Percentiles rank a stretch among this genome's conserved stretches.
Conservation (phyloP, 2,113 vertebrate species). For the Coracopsis vasa region DNA sequence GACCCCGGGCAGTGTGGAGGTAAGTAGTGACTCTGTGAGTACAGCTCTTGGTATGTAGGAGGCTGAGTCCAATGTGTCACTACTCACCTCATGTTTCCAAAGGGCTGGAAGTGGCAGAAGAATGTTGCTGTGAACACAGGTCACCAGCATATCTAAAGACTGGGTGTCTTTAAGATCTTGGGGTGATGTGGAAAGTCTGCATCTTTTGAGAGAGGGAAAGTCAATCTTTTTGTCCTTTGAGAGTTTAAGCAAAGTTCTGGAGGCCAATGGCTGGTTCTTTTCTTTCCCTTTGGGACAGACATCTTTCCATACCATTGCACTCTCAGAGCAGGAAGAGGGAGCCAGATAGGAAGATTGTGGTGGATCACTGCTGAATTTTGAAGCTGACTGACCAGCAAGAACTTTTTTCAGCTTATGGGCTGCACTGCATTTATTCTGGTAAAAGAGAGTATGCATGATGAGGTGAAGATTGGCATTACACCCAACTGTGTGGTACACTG, state of each 20-base stretch:
- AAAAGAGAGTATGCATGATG: neutral
- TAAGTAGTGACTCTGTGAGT: neutral
- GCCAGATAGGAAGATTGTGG: neutral
- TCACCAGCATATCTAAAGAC: slow-evolving; percentile 4
- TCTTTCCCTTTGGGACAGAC: slow-evolving; percentile 38
- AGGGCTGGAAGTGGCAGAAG: slow-evolving; percentile 53
- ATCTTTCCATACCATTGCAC: neutral
- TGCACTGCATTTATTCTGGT: neutral
- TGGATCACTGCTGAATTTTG: neutral
- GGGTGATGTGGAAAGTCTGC: neutral
- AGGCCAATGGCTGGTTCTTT: neutral
- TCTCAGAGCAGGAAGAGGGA: neutral
- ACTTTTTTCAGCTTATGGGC: neutral
- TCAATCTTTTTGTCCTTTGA: neutral
- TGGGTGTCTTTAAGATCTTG: neutral
- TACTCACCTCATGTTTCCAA: slow-evolving; percentile 46
- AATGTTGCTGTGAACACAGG: slow-evolving; percentile 47
- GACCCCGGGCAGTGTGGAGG: neutral
- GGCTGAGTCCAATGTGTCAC: neutral
- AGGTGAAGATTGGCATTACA: neutral
- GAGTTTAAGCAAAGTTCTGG: neutral
- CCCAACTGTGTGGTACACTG: neutral
- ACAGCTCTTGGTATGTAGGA: neutral
- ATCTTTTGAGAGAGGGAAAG: neutral
- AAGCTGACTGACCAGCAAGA: neutral